Evolutionary conservation across 1,140 invertebrate genomes (phyloP), one percentile per base, ranked within the genome.

Genomic region (Heliconius hermathena): DNA sequence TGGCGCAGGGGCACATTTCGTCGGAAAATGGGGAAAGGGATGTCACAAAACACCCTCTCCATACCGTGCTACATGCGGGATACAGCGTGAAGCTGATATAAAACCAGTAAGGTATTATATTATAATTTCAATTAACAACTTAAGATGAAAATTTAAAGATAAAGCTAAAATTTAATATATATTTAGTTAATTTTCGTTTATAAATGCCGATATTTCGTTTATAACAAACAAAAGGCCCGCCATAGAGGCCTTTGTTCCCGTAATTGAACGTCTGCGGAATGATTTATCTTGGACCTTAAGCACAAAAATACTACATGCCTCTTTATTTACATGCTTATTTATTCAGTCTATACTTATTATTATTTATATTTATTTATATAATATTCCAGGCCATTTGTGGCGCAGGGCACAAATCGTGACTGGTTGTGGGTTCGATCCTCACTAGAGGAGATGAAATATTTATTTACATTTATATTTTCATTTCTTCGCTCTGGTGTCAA

Each of bases 331-430:
- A 82, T 52, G 79, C 77, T 74, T 80, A 78, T 70, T 72, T 77
- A 79, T 73, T 83, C 82, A 83, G 82, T 81, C 82, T 83, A 83
- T 82, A 80, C 72, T 79, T 81, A 81, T 52, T 71, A 77, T 70
- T 36, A 70, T 74, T 49, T 74, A 79, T 73, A 71, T 54, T 60
- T 71, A 77, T 74, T 70, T 41, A 77, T 80, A 76, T 73, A 76
- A 3, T 13, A 41, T 41, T 41, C 41, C 2, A 13, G 41, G 41
- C 41, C 2, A 41, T 11, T 38, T 41, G 11, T 13, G 33, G 33
- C 33, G 33, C 33, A 6, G 0, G 33, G 5, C 33, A 33, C 33
- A 6, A 41, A 41, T 0, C 4, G 41, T 13, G 41, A 41, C 11
- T 41, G 41, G 41, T 41, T 41, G 41, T 41, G 41, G 11, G 41